Percentiles rank a stretch among this genome's conserved stretches.
Evolutionary conservation across 1,140 invertebrate species (phyloP).

Genomic region (Lepidostoma basale): DNA sequence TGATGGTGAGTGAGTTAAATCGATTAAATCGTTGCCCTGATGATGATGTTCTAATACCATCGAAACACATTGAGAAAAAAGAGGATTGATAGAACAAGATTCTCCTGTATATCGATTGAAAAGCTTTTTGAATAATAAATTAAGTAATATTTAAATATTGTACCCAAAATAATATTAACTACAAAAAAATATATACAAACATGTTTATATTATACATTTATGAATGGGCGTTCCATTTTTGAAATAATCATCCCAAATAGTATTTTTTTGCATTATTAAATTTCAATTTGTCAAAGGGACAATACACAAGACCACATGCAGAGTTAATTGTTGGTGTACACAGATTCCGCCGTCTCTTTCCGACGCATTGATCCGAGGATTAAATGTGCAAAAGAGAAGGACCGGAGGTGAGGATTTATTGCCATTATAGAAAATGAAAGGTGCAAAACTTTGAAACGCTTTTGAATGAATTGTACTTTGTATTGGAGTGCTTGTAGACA

Average conservation of each 20-base stretch:
- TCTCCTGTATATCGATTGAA: too few species aligned
- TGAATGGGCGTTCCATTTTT: slow-evolving; percentile 1
- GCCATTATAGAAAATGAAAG: slow-evolving; percentile 8
- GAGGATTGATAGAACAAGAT: too few species aligned
- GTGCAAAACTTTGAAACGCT: slow-evolving; percentile 3
- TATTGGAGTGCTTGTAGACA: not conserved
- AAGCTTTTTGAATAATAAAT: too few species aligned
- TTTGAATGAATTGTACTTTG: slow-evolving; percentile 3
- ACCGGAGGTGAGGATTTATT: too few species aligned
- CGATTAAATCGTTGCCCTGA: too few species aligned
- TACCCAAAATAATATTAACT: too few species aligned
- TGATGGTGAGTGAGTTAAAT: too few species aligned
- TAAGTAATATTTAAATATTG: too few species aligned
- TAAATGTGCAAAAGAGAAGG: not conserved
- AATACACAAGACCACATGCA: slow-evolving; percentile 41
- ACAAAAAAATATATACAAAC: too few species aligned
- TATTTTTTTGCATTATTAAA: slow-evolving; percentile 1
- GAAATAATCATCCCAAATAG: slow-evolving; percentile 5
- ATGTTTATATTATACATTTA: slow-evolving; percentile 10
- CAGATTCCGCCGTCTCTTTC: not conserved
- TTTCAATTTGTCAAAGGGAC: slow-evolving; percentile 35
- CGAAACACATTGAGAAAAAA: too few species aligned
- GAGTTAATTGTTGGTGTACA: slow-evolving; percentile 37
- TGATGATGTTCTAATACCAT: too few species aligned
- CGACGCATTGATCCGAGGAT: too few species aligned